Base-by-base conservation (phyloP, 2,888 invertebrate species). In the Heliconius ethilla region DNA sequence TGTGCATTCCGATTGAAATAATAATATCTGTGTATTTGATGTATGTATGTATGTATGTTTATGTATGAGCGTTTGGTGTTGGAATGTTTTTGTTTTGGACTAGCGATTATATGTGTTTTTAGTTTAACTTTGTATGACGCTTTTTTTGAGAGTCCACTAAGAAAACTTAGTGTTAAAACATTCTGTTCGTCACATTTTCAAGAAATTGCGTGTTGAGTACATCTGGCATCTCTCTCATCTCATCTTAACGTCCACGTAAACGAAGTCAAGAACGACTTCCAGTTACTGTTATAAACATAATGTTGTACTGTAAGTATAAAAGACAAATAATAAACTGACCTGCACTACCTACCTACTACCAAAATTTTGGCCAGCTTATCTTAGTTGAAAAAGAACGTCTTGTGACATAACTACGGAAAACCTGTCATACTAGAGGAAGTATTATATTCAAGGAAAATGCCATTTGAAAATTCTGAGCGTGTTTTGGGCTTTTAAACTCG, bases 401-500 rank as follows among this genome's bases (percentile, higher is more conserved):
- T 75, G 72, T 76, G 78, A 79, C 81, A 73, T 75, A 76, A 78
- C 76, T 72, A 72, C 59, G 72, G 79, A 76, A 79, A 81, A 76
- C 77, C 78, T 76, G 78, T 79, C 79, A 81, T 78, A 79, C 79
- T 80, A 81, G 80, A 82, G 81, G 81, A 81, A 81, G 82, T 82
- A 82, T 82, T 82, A 82, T 81, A 80, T 82, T 82, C 81, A 81
- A 81, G 81, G 83, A 80, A 82, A 82, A 80, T 79, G 77, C 75
- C 77, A 79, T 83, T 83, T 79, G 79, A 82, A 82, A 84, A 84
- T 84, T 83, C 83, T 81, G 81, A 82, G 82, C 82, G 82, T 83
- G 84, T 84, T 84, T 84, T 83, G 84, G 84, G 83, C 83, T 83
- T 83, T 83, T 82, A 83, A 83, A 84, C 80, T 80, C 81, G 80